Evolutionary conservation across 2,888 invertebrate species (phyloP), one percentile per base, ranked within the genome.

Genomic region (Tortricodes alternella): DNA sequence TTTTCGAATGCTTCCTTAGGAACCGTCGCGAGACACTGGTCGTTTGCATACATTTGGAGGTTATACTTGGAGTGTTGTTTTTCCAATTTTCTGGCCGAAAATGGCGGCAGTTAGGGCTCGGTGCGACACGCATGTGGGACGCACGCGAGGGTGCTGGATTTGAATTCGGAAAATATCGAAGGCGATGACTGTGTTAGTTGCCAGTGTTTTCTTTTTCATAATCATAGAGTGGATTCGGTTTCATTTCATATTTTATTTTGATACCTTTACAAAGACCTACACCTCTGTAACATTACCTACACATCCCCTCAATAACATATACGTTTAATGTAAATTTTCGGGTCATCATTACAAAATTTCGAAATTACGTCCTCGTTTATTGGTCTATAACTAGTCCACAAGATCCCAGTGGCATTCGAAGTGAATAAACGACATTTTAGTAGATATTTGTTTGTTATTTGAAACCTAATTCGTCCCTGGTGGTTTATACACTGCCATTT

Each of bases 21-120:
- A 43, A 49, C 55, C 21, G 32, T 37, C 32, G 37, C 44, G 51
- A 57, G 50, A 53, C 43, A 43, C 37, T 51, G 69, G 73, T 74
- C 74, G 77, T 80, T 81, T 73, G 80, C 78, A 84, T 83, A 80
- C 80, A 80, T 77, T 78, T 74, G 29, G 55, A 38, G 56, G 56
- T 50, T 56, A 49, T 50, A 56, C 44, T 44, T 56, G 49, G 49
- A 56, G 56, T 56, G 56, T 56, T 56, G 44, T 56, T 56, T 56
- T 56, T 56, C 56, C 56, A 56, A 56, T 56, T 56, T 56, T 56
- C 56, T 43, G 21, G 44, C 55, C 50, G 53, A 56, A 56, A 56
- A 56, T 56, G 56, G 56, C 43, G 55, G 49, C 56, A 29, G 56
- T 50, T 56, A 50, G 50, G 37, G 55, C 48, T n/a, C 56, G 49